Percentiles rank a stretch among this genome's conserved stretches.
Conservation (phyloP, 1,140 invertebrate species). For the Atta colombica region DNA sequence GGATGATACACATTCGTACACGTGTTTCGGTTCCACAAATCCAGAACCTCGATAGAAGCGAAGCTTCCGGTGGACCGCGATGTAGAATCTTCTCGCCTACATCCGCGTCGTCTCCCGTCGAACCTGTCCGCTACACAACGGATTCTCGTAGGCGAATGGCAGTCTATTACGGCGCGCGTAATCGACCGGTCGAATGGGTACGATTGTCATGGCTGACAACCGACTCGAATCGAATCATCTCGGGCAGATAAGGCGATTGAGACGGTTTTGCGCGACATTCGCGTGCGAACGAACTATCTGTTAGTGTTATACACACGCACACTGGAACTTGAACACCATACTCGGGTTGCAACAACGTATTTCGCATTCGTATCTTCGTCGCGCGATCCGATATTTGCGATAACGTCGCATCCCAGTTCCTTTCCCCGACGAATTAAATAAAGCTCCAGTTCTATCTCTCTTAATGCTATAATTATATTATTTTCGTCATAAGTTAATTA, state of each 20-base stretch:
- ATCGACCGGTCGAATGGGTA: slow-evolving; percentile 68
- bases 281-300: slow-evolving; percentile 41
- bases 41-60: slow-evolving; percentile 60
- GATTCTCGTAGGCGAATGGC: slow-evolving; percentile 62
- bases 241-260: slow-evolving; percentile 71
- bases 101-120: slow-evolving; percentile 56
- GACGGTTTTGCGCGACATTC: slow-evolving; percentile 61
- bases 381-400: slow-evolving; percentile 41
- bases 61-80: slow-evolving; percentile 11
- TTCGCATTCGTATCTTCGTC: slow-evolving; percentile 44
- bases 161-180: slow-evolving; percentile 71
- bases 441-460: neutral
- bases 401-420: neutral
- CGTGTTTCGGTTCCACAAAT: slow-evolving; percentile 68
- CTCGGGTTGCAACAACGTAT: slow-evolving; percentile 5
- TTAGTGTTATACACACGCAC: neutral
- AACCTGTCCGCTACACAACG: slow-evolving; percentile 68
- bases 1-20: slow-evolving; percentile 61
- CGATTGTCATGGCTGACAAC: slow-evolving; percentile 72
- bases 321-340: slow-evolving; percentile 16
- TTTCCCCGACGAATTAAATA: neutral
- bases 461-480: neutral
- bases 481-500: neutral
- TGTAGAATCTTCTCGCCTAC: slow-evolving; percentile 64
- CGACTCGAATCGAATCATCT: slow-evolving; percentile 73